A percentile compares a stretch with the other conserved stretches of the same genome.
Conservation (phyloP, 2,888 invertebrate genomes). For the Matsumyia berberina region DNA sequence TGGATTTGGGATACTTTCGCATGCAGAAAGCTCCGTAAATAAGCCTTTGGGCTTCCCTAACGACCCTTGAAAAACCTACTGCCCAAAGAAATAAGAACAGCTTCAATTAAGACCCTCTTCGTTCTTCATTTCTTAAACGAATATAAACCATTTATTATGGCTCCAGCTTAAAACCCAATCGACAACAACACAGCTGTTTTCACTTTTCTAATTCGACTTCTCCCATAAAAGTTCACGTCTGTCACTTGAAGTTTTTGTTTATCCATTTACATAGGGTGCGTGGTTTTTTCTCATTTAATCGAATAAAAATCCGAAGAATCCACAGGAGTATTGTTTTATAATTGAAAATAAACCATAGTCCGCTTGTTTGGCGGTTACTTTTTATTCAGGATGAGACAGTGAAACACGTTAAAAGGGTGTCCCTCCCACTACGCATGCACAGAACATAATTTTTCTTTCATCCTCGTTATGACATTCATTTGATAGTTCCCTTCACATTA, state of each 20-base stretch:
- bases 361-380: not conserved
- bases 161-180: not conserved
- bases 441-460: slow-evolving; percentile 28
- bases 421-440: slow-evolving; percentile 62
- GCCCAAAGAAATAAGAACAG: too few species aligned
- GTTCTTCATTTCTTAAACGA: not conserved
- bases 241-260: slow-evolving; percentile 40
- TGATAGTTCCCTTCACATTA: slow-evolving; percentile 41
- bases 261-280: slow-evolving; percentile 44
- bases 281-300: not conserved
- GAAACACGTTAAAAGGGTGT: not conserved
- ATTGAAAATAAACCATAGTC: not conserved
- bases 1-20: too few species aligned
- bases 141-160: not conserved
- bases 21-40: too few species aligned
- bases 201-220: slow-evolving; percentile 1
- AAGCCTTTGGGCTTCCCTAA: too few species aligned
- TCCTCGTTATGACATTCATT: slow-evolving; percentile 68
- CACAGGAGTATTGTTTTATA: too few species aligned
- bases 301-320: not conserved
- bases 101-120: too few species aligned
- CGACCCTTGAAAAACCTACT: too few species aligned
- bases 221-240: slow-evolving; percentile 2
- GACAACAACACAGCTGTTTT: slow-evolving; percentile 8
- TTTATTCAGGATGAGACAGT: not conserved